Evolutionary conservation across 2,888 invertebrate genomes (phyloP).

Genomic region (Periphyllus acericola): DNA sequence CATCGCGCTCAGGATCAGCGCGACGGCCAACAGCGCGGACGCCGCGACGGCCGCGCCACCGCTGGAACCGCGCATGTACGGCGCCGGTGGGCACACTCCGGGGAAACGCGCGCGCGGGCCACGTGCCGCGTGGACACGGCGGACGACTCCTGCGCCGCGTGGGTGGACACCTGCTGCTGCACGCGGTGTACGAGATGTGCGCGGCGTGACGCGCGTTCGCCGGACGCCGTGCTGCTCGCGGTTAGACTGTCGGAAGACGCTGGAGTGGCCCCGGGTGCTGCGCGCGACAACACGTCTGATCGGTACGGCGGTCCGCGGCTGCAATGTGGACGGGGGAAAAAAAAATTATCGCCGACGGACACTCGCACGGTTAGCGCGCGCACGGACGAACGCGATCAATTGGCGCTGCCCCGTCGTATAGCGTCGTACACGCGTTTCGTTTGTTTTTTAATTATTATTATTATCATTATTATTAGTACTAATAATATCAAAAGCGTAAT

Average conservation of each 20-base stretch:
- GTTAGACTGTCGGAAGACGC: too few species aligned
- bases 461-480: too few species aligned
- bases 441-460: too few species aligned
- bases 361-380: neutral
- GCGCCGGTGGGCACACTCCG: neutral
- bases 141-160: neutral
- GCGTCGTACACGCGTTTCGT: too few species aligned
- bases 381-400: neutral
- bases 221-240: too few species aligned
- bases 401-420: neutral
- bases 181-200: too few species aligned
- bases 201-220: too few species aligned
- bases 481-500: too few species aligned
- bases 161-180: too few species aligned
- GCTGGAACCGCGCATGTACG: neutral
- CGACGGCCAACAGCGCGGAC: conserved; percentile 1
- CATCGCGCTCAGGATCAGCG: too few species aligned
- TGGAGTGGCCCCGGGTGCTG: too few species aligned
- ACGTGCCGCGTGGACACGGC: neutral
- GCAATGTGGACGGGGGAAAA: neutral
- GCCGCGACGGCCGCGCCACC: neutral
- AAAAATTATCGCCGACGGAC: neutral
- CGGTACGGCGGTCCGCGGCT: conserved; percentile 48
- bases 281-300: neutral
- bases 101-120: neutral